Conservation (phyloP, 2,888 invertebrate genomes). For the Hetaerina titia region DNA sequence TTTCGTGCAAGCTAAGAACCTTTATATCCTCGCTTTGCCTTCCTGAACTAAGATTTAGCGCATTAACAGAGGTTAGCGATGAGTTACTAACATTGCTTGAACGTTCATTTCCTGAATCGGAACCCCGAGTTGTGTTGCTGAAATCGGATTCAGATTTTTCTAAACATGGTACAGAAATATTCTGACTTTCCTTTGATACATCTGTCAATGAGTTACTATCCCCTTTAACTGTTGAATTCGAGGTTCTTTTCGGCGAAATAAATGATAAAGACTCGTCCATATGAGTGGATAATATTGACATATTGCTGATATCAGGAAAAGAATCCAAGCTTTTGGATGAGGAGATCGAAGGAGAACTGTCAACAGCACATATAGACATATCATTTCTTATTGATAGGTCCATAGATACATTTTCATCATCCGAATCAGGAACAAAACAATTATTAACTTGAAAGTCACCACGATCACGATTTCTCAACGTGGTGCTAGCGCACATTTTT, state of each 20-base stretch:
- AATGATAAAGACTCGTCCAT: neutral
- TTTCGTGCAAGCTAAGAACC: neutral
- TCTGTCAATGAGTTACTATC: neutral
- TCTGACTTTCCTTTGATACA: neutral
- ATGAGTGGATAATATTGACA: neutral
- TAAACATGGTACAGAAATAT: neutral
- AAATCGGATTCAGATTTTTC: neutral
- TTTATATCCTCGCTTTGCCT: neutral
- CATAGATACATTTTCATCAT: neutral
- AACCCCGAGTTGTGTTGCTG: too few species aligned
- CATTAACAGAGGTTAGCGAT: neutral
- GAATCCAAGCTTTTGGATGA: neutral
- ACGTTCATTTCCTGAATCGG: neutral
- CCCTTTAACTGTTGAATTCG: neutral
- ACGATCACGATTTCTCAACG: neutral
- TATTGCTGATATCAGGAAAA: neutral
- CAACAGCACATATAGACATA: neutral
- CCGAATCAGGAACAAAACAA: conserved; percentile 43
- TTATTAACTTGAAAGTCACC: neutral
- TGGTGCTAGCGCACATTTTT: neutral
- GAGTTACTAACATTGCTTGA: neutral
- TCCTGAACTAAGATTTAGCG: neutral
- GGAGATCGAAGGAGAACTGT: neutral
- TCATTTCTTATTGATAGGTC: neutral
- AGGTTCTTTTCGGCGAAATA: neutral